Conservation (phyloP, 2,113 vertebrate species). For the Orthonyx spaldingii region DNA sequence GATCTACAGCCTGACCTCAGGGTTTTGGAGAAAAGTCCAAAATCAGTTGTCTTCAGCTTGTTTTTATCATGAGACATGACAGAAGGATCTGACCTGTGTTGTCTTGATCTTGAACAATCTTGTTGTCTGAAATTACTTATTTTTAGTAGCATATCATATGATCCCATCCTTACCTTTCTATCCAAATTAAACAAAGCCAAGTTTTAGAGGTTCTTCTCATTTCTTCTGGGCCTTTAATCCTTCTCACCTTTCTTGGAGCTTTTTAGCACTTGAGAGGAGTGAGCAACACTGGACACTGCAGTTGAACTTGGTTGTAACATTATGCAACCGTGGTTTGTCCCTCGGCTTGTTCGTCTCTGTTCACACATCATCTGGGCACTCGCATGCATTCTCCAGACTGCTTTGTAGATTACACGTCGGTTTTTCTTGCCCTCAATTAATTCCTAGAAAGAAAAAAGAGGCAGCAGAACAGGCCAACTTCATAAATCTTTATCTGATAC, state of each 20-base stretch:
- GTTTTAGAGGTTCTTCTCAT: background rate
- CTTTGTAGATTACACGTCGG: background rate
- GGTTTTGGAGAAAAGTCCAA: background rate
- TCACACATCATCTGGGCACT: background rate
- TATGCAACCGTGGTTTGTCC: background rate
- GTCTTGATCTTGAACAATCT: too few relatives aligned
- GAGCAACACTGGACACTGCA: background rate
- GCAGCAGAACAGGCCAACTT: conserved; percentile 12
- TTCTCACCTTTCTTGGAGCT: background rate
- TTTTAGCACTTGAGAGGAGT: background rate
- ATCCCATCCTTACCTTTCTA: background rate
- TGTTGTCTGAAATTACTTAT: too few relatives aligned
- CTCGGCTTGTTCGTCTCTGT: rapidly evolving
- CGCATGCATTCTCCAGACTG: background rate
- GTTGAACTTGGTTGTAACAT: background rate
- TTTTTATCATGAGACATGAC: background rate
- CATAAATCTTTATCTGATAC: conserved; percentile 59
- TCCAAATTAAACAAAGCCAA: background rate
- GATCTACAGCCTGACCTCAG: background rate
- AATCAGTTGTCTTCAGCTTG: background rate
- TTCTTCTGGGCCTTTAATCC: background rate
- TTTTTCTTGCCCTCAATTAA: conserved; percentile 38
- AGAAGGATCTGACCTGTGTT: background rate
- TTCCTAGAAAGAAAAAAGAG: conserved; percentile 37
- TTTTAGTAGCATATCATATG: background rate